Base-by-base conservation (phyloP, 2,888 invertebrate genomes). In the Dysmachus trigonus region DNA sequence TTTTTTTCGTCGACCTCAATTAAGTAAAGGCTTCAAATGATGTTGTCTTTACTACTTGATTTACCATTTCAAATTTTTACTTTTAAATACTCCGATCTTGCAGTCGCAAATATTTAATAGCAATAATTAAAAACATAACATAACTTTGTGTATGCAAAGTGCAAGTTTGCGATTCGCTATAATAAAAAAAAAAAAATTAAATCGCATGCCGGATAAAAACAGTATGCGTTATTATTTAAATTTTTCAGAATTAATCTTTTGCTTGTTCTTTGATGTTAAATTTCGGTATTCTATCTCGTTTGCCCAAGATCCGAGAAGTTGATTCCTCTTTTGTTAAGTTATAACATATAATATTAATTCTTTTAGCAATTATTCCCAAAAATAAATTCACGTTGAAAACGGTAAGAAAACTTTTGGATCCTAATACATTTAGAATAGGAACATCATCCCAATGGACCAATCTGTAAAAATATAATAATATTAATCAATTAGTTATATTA, bases 301-400 rank as follows among this genome's bases (percentile, higher is more conserved):
- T 90, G 4, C 91, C 92, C 73, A 92, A 88, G 85, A 92, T 92
- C 85, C 90, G 90, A 18, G n/a, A 41, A 15, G 90, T 90, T 0
- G 92, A 90, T 8, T 90, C 89, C 41, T 92, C 92, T 53, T 91
- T 90, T 31, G 90, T 89, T 87, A 91, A 91, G 5, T 91, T 89
- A 7, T 90, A 89, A 82, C 89, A 90, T 0, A 91, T 90, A 41
- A 92, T 90, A 88, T 91, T 91, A 1, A 91, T 94, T 86, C 95
- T 94, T 90, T 95, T 95, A 90, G 97, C 97, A 88, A 98, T 94
- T 71, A 97, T 95, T 88, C 96, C 96, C 89, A 98, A 93, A 90
- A 96, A 97, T 15, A 97, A 94, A 86, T 96, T 94, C 0, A 96
- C 96, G 92, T 97, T 98, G 89, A 95, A 94, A 83, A 94, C 93